Conservation (phyloP, 2,113 vertebrate species). For the Xiphophorus couchianus region DNA sequence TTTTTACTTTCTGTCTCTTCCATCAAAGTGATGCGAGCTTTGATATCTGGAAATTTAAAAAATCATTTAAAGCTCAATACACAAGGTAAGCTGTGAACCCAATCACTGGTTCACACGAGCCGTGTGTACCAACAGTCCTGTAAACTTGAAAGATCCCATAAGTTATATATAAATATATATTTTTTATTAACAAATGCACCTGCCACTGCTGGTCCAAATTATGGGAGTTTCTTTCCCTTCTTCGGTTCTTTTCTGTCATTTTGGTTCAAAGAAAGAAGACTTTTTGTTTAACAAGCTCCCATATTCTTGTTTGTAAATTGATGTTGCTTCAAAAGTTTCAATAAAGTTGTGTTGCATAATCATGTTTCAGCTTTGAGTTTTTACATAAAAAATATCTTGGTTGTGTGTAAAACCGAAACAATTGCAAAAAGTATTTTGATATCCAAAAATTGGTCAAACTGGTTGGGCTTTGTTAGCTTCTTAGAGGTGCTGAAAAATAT, state of each 20-base stretch:
- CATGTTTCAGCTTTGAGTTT: conserved; percentile 48
- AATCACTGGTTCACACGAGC: conserved; percentile 62
- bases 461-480: background rate
- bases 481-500: background rate
- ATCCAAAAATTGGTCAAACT: background rate
- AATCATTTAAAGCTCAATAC: conserved; percentile 64
- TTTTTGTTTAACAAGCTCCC: conserved; percentile 71
- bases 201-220: conserved; percentile 82
- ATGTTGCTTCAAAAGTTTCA: conserved; percentile 84
- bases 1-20: conserved; percentile 64
- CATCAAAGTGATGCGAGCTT: conserved; percentile 73
- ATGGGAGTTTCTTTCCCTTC: conserved; percentile 58
- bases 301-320: conserved; percentile 80
- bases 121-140: conserved; percentile 80
- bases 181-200: conserved; percentile 76
- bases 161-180: conserved; percentile 86
- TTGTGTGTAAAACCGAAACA: background rate
- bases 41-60: conserved; percentile 66
- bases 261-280: conserved; percentile 62
- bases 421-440: background rate
- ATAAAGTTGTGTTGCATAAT: conserved; percentile 85
- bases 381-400: background rate
- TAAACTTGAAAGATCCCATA: conserved; percentile 87
- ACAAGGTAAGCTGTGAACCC: conserved; percentile 70
- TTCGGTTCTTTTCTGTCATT: conserved; percentile 70